Base-by-base conservation (phyloP, 2,888 invertebrate genomes). In the Chrysina gloriosa region DNA sequence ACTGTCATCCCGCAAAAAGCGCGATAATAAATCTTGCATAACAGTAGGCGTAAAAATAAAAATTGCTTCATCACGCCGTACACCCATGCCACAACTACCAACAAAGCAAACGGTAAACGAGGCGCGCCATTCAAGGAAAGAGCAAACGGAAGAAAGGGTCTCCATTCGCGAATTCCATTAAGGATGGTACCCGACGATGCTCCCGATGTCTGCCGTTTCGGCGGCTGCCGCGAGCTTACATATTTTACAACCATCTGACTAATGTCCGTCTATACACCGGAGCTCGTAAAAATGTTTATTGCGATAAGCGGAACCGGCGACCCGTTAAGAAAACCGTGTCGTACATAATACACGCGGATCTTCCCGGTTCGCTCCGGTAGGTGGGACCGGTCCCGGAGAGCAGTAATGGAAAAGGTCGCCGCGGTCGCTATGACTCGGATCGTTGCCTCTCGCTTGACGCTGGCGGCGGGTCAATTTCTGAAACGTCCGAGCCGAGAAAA, bases 1-100 rank as follows among this genome's bases (percentile, higher is more conserved):
- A 39, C 14, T n/a, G n/a, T 34, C 42, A 14, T 25, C 39, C 58
- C 39, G 39, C 58, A 58, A 58, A 39, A 58, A 58, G 42, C 16
- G 42, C 58, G 39, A 11, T 39, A 39, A 58, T 58, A 58, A 58
- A 58, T 58, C 58, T 58, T 58, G 58, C 39, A 58, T 58, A 58
- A 58, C 58, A 58, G 42, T 25, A 42, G 19, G 58, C 39, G 58
- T 58, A 58, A 58, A 58, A 58, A 58, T 58, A 58, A 58, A 39
- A 58, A 58, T 58, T 58, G 42, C 58, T 58, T 39, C 58, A 58
- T 58, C 25, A 25, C 23, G 25, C n/a, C 27, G 27, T 11, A 4
- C 14, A 6, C 9, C 7, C 31, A 19, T 16, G 16, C 52, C 52
- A n/a, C n/a, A 9, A 31, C 52, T 9, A 19, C 16, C 52, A 23